A percentile compares a stretch with the other conserved stretches of the same genome.
phyloP scores from a whole-genome alignment of 2,797 vertebrate species.

The Melanotaenia nigrans region DNA sequence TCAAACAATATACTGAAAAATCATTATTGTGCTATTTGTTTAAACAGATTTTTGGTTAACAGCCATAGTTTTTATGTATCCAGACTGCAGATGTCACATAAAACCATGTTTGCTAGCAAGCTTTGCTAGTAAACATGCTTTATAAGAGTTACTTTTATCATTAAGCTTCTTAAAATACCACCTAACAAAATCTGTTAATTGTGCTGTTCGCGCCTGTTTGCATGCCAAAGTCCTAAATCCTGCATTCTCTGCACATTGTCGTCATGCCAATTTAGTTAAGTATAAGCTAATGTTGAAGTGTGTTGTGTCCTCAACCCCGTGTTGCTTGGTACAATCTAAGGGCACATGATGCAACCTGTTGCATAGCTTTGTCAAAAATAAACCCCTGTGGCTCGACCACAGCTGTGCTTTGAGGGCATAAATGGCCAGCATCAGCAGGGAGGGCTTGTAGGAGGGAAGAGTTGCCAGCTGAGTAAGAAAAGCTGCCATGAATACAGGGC shows the following conservation, averaged over 20 bases:
- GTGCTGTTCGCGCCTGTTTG: constrained; percentile 34
- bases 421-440: constrained; percentile 28
- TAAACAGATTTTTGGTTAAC: neutral
- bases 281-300: constrained; percentile 19
- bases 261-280: constrained; percentile 2
- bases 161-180: constrained; percentile 69
- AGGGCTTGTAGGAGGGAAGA: constrained; percentile 18
- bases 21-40: neutral
- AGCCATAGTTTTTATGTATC: neutral
- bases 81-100: constrained; percentile 21
- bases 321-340: constrained; percentile 40
- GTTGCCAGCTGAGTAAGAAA: constrained; percentile 42
- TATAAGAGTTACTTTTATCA: constrained; percentile 31
- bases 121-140: neutral
- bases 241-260: constrained; percentile 2
- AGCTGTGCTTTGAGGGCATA: constrained; percentile 56
- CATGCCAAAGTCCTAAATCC: constrained; percentile 1
- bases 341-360: constrained; percentile 64
- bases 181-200: constrained; percentile 41
- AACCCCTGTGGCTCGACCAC: constrained; percentile 37
- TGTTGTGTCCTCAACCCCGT: constrained; percentile 21
- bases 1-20: neutral
- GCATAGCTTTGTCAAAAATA: constrained; percentile 67
- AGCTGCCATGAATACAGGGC: constrained; percentile 31
- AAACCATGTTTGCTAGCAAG: constrained; percentile 38